Conservation (phyloP, 2,797 vertebrate species). For the Morelia viridis region DNA sequence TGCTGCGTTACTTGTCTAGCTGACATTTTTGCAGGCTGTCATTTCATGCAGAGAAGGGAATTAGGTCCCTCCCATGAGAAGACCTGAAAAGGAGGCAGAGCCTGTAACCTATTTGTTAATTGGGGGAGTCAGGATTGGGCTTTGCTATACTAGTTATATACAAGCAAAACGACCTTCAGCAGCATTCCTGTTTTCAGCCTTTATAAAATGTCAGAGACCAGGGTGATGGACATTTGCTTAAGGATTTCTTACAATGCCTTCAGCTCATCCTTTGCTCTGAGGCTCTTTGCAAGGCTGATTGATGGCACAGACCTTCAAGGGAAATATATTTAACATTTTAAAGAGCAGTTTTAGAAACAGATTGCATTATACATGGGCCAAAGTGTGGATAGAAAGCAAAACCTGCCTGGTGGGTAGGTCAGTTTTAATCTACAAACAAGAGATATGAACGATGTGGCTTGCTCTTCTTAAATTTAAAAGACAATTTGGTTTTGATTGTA, state of each 20-base stretch:
- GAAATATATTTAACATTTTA: constrained; percentile 37
- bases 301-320: constrained; percentile 34
- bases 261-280: constrained; percentile 7
- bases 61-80: neutral
- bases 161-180: constrained; percentile 3
- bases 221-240: constrained; percentile 8
- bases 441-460: neutral
- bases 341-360: constrained; percentile 1
- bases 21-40: constrained; percentile 3
- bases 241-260: neutral
- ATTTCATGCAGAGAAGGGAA: neutral
- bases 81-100: neutral
- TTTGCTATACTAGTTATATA: neutral
- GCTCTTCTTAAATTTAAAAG: neutral
- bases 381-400: constrained; percentile 17
- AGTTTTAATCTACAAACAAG: constrained; percentile 1
- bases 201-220: constrained; percentile 14
- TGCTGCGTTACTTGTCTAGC: neutral
- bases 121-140: neutral
- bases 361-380: constrained; percentile 18
- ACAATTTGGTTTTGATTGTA: neutral
- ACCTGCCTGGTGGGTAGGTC: neutral
- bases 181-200: neutral
- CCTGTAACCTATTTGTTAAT: constrained; percentile 5
- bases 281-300: constrained; percentile 12